A percentile compares a stretch with the other conserved stretches of the same genome.
Conservation (phyloP, 2,888 invertebrate genomes). For the Lamproptera curius region DNA sequence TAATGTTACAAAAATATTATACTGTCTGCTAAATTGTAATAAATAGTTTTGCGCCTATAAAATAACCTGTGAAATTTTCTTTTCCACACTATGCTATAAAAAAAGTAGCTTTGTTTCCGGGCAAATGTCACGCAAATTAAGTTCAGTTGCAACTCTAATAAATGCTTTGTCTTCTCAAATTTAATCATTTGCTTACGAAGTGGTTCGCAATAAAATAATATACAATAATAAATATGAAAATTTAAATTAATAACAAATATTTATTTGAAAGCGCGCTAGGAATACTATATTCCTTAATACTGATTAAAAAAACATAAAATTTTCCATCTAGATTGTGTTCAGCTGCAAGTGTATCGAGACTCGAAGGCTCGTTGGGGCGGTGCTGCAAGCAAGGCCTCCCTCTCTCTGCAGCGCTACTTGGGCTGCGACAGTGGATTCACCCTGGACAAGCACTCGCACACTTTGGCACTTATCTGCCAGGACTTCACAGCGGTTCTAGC, state of each 20-base stretch:
- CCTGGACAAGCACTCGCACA: constrained; percentile 93
- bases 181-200: too few relatives aligned
- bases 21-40: neutral
- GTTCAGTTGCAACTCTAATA: too few relatives aligned
- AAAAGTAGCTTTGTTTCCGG: too few relatives aligned
- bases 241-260: too few relatives aligned
- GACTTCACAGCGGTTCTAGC: constrained; percentile 91
- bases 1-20: neutral
- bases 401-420: constrained; percentile 90
- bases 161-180: too few relatives aligned
- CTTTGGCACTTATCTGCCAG: constrained; percentile 91
- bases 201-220: neutral
- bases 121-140: too few relatives aligned
- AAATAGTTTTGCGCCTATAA: neutral
- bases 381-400: constrained; percentile 84
- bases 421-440: constrained; percentile 92
- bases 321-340: constrained; percentile 95
- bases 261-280: too few relatives aligned
- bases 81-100: too few relatives aligned
- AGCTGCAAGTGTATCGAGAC: constrained; percentile 92
- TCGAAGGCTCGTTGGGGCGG: constrained; percentile 84
- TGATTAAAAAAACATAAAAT: too few relatives aligned
- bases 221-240: neutral
- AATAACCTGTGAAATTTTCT: neutral
- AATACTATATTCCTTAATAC: too few relatives aligned